These are phyloP conservation scores for Drosophila nannoptera DNA, from an alignment of 1,140 invertebrate genomes.

Conservation along the genomic window DNA sequence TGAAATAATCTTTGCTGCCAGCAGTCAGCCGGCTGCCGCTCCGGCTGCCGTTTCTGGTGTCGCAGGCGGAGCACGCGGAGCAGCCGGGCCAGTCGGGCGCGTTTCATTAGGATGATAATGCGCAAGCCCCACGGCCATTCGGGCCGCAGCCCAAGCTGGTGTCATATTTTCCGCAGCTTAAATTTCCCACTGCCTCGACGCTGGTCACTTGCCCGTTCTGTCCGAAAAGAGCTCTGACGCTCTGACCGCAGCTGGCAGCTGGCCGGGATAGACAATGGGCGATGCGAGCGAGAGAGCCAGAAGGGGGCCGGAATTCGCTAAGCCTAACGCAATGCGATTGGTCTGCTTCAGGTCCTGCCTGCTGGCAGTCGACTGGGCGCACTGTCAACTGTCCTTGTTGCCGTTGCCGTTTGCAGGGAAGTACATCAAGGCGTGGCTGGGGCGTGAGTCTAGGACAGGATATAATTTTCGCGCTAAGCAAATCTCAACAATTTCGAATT, in stretches of 20 bases:
- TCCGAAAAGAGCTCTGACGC: conserved; percentile 1
- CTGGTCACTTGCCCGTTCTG: conserved; percentile 54
- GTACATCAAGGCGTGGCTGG: not conserved
- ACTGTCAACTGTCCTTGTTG: conserved; percentile 11
- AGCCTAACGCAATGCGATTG: conserved; percentile 65
- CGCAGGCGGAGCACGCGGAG: conserved; percentile 12
- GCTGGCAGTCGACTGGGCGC: conserved; percentile 26
- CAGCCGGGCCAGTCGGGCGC: conserved; percentile 22
- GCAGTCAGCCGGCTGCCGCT: conserved; percentile 39
- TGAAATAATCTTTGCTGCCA: conserved; percentile 76
- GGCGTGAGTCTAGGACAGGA: conserved; percentile 29
- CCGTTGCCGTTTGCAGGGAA: not conserved
- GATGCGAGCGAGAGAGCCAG: not conserved
- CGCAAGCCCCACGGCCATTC: conserved; percentile 61
- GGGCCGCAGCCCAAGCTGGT: conserved; percentile 53
- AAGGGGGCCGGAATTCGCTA: conserved; percentile 17
- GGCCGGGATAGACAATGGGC: too few relatives aligned
- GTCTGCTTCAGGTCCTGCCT: conserved; percentile 14
- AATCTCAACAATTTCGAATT: conserved; percentile 75
- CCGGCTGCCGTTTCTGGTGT: conserved; percentile 15
- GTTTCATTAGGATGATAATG: conserved; percentile 73
- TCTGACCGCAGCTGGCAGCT: conserved; percentile 4
- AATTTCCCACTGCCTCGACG: conserved; percentile 54
- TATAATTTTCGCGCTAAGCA: conserved; percentile 72
- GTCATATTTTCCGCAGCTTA: conserved; percentile 77